Conservation (phyloP, 2,888 invertebrate species). For the Onthophagus sagittarius region DNA sequence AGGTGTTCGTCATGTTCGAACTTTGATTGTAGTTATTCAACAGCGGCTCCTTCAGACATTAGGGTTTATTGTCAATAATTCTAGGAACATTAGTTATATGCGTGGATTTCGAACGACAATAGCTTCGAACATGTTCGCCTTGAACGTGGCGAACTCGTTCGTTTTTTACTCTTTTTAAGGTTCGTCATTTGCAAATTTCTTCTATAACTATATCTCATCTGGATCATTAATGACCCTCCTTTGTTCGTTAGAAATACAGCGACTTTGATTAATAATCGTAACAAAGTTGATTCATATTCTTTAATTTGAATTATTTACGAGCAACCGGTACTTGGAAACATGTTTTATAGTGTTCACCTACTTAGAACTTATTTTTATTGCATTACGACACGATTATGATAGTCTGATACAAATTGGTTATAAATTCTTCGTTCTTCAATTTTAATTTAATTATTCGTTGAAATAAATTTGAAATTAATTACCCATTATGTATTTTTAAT, state of each 20-base stretch:
- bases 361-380: too few species aligned
- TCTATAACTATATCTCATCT: neutral
- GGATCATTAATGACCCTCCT: constrained; percentile 4
- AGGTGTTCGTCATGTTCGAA: constrained; percentile 8
- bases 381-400: too few species aligned
- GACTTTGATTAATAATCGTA: neutral
- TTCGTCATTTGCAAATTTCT: neutral
- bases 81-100: constrained; percentile 6
- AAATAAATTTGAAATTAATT: too few species aligned
- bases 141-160: constrained; percentile 1
- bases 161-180: neutral
- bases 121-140: constrained; percentile 3
- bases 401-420: too few species aligned
- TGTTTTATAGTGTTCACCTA: too few species aligned
- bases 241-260: neutral
- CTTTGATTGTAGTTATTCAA: neutral
- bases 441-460: too few species aligned
- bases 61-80: constrained; percentile 6
- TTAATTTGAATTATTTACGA: too few species aligned
- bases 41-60: neutral
- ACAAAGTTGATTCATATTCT: neutral
- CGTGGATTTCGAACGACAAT: neutral
- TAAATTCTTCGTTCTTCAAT: too few species aligned
- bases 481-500: too few species aligned
- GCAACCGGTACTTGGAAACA: too few species aligned